A percentile compares a stretch with the other conserved stretches of the same genome.
phyloP scores from a whole-genome alignment of 2,888 invertebrate species.

The Zygogramma bicolorata region DNA sequence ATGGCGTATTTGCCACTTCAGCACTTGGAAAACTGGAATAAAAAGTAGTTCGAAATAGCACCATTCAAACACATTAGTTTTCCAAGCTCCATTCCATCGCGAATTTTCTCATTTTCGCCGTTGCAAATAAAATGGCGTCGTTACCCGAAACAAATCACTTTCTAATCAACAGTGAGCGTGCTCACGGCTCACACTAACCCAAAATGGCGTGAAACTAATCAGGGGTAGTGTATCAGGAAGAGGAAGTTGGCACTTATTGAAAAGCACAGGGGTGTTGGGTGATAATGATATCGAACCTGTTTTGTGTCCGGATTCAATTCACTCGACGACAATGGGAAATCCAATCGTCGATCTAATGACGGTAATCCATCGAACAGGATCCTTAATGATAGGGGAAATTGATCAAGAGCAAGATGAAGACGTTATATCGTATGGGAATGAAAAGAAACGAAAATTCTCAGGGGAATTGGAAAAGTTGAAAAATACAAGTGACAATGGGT shows the following conservation, averaged over 20 bases:
- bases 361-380: neutral
- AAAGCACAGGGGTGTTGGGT: conserved; percentile 24
- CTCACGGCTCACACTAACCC: neutral
- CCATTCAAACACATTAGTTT: neutral
- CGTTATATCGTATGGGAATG: neutral
- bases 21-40: no score
- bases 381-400: neutral
- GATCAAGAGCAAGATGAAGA: neutral
- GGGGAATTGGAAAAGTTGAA: no score
- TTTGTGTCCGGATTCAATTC: conserved; percentile 22
- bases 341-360: neutral
- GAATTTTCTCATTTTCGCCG: neutral
- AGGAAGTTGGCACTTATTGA: conserved; percentile 23
- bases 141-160: neutral
- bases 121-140: neutral
- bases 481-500: no score
- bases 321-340: conserved; percentile 10
- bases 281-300: conserved; percentile 26
- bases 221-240: conserved; percentile 12
- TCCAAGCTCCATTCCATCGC: neutral
- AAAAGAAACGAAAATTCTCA: no score
- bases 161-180: neutral
- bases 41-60: neutral
- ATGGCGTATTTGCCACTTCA: no score
- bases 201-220: conserved; percentile 21